Base-by-base conservation (phyloP, 2,113 vertebrate genomes). In the Strix aluco region DNA sequence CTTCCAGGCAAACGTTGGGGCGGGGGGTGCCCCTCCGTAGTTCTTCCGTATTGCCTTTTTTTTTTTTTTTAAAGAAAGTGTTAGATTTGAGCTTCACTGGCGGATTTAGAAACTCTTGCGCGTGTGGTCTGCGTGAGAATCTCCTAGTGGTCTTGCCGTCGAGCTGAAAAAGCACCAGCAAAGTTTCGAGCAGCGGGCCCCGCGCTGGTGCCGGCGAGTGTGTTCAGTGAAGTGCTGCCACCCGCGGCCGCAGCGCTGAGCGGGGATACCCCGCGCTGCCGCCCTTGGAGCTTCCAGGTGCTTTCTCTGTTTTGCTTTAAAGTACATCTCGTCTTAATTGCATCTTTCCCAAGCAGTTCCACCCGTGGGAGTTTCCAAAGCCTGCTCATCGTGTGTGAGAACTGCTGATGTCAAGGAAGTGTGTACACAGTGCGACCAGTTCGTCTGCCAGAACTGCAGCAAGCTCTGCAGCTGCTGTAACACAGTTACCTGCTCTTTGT, bases 361-460 rank as follows among this genome's bases (percentile, higher is more conserved):
- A 2, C 73, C 96, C 0, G n/a, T 54, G 87, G 92, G 80, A 13
- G 79, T 42, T 2, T 91, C 97, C 80, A 75, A 86, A 55, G 97
- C 98, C 78, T 98, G 98, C 17, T 98, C 97, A 0, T 98, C 97
- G 0, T 98, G 98, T 2, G 93, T 98, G 22, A 97, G 98, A 25
- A 79, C 96, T 1, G 95, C 91, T 7, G 97, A 96, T 13, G 92
- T 94, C 38, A 97, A 97, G 78, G 97, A 97, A 1, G 81, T 47
- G 0, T 98, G 98, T 9, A 32, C 95, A 0, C 98, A 98, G 84
- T 98, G 98, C 0, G 97, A 98, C n/a, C 98, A 66, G 4, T 69
- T 97, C 19, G 36, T 98, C 10, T 98, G 98, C 13, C 95, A 88
- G 55, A 88, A 6, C 65, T 98, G 98, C 54, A 94, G 97, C 86